Percentiles rank a stretch among this genome's conserved stretches.
These are phyloP conservation scores for Rousettus madagascariensis DNA, from an alignment of 2,797 vertebrate genomes.

Conservation along the genomic window DNA sequence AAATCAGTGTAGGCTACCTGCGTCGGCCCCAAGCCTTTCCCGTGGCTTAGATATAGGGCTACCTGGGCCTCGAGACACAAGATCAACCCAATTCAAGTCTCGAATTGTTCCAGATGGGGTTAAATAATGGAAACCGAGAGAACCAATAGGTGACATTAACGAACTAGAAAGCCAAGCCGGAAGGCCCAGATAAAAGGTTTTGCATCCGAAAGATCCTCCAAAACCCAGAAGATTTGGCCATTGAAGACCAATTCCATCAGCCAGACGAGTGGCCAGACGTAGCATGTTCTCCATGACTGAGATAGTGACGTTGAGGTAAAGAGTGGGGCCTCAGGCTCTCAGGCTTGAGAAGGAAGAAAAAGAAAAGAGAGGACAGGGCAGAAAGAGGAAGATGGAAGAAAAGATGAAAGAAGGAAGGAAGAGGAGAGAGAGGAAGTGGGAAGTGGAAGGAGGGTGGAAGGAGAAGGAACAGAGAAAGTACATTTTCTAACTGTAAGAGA, in stretches of 20 bases:
- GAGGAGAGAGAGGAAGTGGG: background rate
- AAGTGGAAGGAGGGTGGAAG: background rate
- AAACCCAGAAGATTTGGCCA: background rate
- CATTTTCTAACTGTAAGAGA: background rate
- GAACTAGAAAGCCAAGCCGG: background rate
- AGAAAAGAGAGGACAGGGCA: background rate
- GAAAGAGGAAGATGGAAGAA: background rate
- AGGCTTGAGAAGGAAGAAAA: background rate
- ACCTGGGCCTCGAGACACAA: background rate
- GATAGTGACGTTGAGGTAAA: background rate
- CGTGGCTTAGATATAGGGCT: background rate
- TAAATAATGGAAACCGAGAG: background rate
- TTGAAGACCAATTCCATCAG: background rate
- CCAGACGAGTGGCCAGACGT: background rate
- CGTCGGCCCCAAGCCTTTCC: background rate
- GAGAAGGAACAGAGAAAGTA: background rate
- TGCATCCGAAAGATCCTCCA: background rate
- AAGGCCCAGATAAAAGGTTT: background rate
- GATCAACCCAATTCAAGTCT: background rate
- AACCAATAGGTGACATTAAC: background rate
- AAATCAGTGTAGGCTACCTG: rapidly evolving
- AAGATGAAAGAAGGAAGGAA: background rate
- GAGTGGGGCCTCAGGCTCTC: background rate
- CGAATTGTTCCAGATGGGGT: background rate
- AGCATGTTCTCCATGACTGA: background rate